Percentiles rank a stretch among this genome's conserved stretches.
Evolutionary conservation across 2,888 invertebrate genomes (phyloP).

Genomic region (Callyntrura sp.): DNA sequence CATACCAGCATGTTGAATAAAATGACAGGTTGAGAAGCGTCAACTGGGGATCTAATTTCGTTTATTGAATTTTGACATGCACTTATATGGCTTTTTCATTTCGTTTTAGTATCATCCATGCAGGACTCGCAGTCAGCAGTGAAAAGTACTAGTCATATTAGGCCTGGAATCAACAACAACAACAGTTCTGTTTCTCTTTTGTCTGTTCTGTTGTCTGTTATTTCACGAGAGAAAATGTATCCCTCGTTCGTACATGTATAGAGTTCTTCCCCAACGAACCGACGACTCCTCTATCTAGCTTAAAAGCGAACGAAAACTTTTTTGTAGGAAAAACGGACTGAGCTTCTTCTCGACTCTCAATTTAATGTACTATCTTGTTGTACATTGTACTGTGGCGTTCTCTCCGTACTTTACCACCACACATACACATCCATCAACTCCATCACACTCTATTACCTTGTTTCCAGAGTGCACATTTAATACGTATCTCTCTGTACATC

Average conservation of each 20-base stretch:
- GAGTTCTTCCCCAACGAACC: neutral
- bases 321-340: neutral
- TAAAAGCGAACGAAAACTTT: neutral
- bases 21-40: conserved; percentile 78
- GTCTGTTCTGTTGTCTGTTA: conserved; percentile 38
- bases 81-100: conserved; percentile 78
- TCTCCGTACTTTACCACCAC: conserved; percentile 1
- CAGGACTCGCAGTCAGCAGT: conserved; percentile 34
- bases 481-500: conserved; percentile 29
- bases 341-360: neutral
- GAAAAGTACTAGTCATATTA: conserved; percentile 31
- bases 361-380: too few species aligned
- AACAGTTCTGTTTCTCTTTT: conserved; percentile 3
- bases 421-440: conserved; percentile 22
- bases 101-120: conserved; percentile 70
- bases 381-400: neutral
- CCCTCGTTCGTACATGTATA: neutral
- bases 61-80: conserved; percentile 79
- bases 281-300: too few species aligned
- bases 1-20: conserved; percentile 70
- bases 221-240: conserved; percentile 44
- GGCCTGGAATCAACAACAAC: conserved; percentile 54
- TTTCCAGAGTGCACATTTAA: conserved; percentile 5
- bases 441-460: conserved; percentile 42
- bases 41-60: conserved; percentile 78